Conservation (phyloP, 2,797 vertebrate species). For the Euthynnus affinis region DNA sequence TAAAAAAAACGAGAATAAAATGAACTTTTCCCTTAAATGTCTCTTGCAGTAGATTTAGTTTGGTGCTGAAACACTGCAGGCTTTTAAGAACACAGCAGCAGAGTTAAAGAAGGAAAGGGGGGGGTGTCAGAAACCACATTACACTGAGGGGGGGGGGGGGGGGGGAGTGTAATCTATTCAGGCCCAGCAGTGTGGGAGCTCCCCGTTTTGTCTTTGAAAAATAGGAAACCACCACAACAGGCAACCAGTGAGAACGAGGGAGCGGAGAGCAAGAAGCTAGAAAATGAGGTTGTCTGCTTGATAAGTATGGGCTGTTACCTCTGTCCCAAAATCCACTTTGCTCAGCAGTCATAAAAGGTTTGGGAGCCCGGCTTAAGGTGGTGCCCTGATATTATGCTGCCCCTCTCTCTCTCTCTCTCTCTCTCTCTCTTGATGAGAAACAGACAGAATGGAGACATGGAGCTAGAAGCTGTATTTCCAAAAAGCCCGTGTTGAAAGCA, state of each 20-base stretch:
- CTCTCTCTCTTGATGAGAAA: constrained; percentile 22
- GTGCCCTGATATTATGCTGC: constrained; percentile 51
- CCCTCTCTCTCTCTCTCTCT: constrained; percentile 26
- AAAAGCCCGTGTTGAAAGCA: constrained; percentile 30
- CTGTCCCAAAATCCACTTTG: constrained; percentile 81
- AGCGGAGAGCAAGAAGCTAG: constrained; percentile 58
- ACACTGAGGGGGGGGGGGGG: constrained; percentile 38
- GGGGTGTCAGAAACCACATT: constrained; percentile 71
- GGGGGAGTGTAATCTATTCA: constrained; percentile 65
- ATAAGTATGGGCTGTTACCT: constrained; percentile 79
- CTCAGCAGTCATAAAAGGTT: constrained; percentile 76
- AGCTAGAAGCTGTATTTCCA: constrained; percentile 41
- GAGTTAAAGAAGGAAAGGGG: constrained; percentile 32
- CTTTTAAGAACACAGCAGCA: constrained; percentile 42
- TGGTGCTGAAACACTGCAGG: constrained; percentile 32
- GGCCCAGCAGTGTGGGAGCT: constrained; percentile 42
- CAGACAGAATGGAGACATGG: constrained; percentile 42
- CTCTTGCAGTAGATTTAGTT: constrained; percentile 13
- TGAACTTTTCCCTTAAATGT: constrained; percentile 8
- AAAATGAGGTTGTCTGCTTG: constrained; percentile 83
- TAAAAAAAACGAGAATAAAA: constrained; percentile 2
- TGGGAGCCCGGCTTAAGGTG: constrained; percentile 61
- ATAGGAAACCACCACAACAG: constrained; percentile 50
- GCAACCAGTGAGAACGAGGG: constrained; percentile 42
- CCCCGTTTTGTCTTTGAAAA: constrained; percentile 66